Percentiles rank a stretch among this genome's conserved stretches.
Evolutionary conservation across 2,888 invertebrate genomes (phyloP).

Genomic region (Psylliodes chrysocephalus): DNA sequence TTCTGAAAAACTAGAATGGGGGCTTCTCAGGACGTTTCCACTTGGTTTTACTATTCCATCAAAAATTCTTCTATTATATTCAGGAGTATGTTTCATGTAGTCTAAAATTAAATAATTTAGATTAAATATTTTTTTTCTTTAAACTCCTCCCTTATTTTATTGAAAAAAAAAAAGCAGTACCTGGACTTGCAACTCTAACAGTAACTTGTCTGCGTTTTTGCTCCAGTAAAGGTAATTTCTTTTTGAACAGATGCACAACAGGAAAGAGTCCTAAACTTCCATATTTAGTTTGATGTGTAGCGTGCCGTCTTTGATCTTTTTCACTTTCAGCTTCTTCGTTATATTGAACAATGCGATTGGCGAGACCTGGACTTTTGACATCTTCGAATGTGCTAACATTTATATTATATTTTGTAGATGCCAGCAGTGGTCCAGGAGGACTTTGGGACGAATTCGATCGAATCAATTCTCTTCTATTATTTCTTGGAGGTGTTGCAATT

Average conservation of each 20-base stretch:
- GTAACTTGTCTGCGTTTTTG: slow-evolving; percentile 57
- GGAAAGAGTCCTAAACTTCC: slow-evolving; percentile 65
- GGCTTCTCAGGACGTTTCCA: slow-evolving; percentile 19
- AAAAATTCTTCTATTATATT: slow-evolving; percentile 50
- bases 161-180: slow-evolving; percentile 31
- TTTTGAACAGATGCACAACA: slow-evolving; percentile 66
- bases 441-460: slow-evolving; percentile 42
- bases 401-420: slow-evolving; percentile 65
- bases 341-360: slow-evolving; percentile 66
- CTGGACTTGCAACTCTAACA: slow-evolving; percentile 49
- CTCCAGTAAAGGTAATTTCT: slow-evolving; percentile 58
- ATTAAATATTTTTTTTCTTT: too few species aligned
- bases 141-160: too few species aligned
- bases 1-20: slow-evolving; percentile 19
- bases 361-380: slow-evolving; percentile 66
- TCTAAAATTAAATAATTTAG: slow-evolving; percentile 42
- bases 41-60: slow-evolving; percentile 48
- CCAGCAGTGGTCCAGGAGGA: slow-evolving; percentile 61
- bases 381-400: slow-evolving; percentile 66
- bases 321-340: slow-evolving; percentile 58
- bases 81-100: slow-evolving; percentile 45
- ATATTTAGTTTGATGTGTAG: slow-evolving; percentile 61
- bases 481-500: slow-evolving; percentile 43
- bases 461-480: slow-evolving; percentile 24
- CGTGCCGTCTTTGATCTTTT: slow-evolving; percentile 40